A percentile compares a stretch with the other conserved stretches of the same genome.
Evolutionary conservation across 2,797 vertebrate genomes (phyloP).

Genomic region (Semaprochilodus insignis): DNA sequence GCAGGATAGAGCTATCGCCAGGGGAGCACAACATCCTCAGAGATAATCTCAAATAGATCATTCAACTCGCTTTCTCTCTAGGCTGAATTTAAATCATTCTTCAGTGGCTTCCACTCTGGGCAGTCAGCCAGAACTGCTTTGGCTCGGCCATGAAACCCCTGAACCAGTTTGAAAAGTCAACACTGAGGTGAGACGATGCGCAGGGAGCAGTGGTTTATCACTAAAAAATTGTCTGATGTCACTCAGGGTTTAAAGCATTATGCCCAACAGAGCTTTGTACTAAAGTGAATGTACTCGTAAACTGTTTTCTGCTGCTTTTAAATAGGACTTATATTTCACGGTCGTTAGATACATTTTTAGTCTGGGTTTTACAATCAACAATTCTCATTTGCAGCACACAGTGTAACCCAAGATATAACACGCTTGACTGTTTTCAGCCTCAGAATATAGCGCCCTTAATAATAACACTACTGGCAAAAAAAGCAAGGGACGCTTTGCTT

Average conservation of each 20-base stretch:
- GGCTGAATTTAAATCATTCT: slow-evolving; percentile 52
- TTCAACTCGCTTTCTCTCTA: slow-evolving; percentile 54
- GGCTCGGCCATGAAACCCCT: slow-evolving; percentile 58
- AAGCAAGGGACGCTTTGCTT: no score
- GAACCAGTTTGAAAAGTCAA: slow-evolving; percentile 47
- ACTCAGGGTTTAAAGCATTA: slow-evolving; percentile 49
- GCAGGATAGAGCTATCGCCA: slow-evolving; percentile 62
- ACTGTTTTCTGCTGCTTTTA: slow-evolving; percentile 33
- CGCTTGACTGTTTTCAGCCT: no score
- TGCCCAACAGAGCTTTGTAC: slow-evolving; percentile 9
- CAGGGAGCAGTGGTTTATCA: slow-evolving; percentile 37
- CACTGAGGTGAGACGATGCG: slow-evolving; percentile 31
- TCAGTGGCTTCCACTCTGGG: slow-evolving; percentile 59
- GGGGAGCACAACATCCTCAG: slow-evolving; percentile 68
- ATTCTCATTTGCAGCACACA: neutral
- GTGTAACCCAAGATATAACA: no score
- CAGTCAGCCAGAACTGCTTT: slow-evolving; percentile 66
- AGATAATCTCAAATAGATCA: slow-evolving; percentile 66
- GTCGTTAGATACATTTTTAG: neutral
- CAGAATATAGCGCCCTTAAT: no score
- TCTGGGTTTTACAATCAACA: neutral
- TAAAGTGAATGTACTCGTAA: slow-evolving; percentile 7
- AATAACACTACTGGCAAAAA: no score
- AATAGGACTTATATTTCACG: neutral
- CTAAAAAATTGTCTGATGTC: slow-evolving; percentile 25